These are phyloP conservation scores for Dysmachus trigonus DNA, from an alignment of 2,888 invertebrate species.

Conservation along the genomic window DNA sequence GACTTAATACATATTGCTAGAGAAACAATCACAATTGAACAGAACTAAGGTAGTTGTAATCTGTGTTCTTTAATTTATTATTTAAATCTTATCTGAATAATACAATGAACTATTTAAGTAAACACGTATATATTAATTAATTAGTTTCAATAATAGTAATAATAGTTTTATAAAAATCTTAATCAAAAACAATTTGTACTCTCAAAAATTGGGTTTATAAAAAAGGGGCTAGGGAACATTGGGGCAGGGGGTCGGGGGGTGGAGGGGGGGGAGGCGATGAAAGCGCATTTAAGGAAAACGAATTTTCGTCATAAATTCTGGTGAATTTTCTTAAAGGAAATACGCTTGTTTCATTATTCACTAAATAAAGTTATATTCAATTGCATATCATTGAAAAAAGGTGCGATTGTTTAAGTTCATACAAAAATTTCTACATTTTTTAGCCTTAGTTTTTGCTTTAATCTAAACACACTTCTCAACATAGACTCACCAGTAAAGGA, in stretches of 20 bases:
- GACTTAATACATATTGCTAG: constrained; percentile 20
- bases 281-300: constrained; percentile 41
- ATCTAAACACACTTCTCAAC: constrained; percentile 17
- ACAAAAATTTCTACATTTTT: constrained; percentile 18
- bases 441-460: constrained; percentile 6
- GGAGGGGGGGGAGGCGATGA: constrained; percentile 52
- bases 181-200: constrained; percentile 64
- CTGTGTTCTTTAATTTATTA: constrained; percentile 20
- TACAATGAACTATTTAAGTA: constrained; percentile 48
- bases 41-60: constrained; percentile 32
- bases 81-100: constrained; percentile 42
- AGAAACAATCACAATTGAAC: constrained; percentile 36
- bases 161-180: constrained; percentile 54
- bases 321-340: constrained; percentile 25
- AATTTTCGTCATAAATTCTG: constrained; percentile 9
- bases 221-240: constrained; percentile 53
- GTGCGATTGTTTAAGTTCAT: constrained; percentile 47
- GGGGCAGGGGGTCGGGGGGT: background rate
- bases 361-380: constrained; percentile 30
- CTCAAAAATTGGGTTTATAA: constrained; percentile 60
- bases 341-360: background rate
- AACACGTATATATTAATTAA: constrained; percentile 48
- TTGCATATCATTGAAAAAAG: constrained; percentile 33
- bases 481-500: constrained; percentile 24
- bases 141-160: constrained; percentile 43